Base-by-base conservation (phyloP, 2,797 vertebrate genomes). In the Sebastes oblongus region DNA sequence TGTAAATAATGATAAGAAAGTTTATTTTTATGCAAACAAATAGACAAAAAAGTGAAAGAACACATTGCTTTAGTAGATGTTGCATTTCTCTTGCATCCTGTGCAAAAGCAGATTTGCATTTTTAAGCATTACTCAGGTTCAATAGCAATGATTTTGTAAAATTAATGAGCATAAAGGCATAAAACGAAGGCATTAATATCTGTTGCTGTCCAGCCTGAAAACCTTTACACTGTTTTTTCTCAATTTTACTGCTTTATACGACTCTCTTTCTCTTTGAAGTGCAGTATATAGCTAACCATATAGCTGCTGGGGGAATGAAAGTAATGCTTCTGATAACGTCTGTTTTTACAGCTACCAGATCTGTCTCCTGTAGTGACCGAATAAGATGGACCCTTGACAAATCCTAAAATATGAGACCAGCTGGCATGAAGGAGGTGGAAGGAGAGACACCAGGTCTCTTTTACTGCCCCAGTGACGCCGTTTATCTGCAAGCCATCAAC, bases 401-500 rank as follows among this genome's bases (percentile, higher is more conserved):
- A 76, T 64, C 27, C 42, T 60, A 69, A 85, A 81, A 73, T 80
- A 80, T 32, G 12, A 73, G 8, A 29, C 30, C 67, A 80, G 20
- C 11, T 2, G 16, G 9, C 20, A 58, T 59, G 27, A 70, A 66
- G 39, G 11, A 67, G 25, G 50, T 67, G 42, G 0, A 60, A 65
- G 64, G 20, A 5, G 18, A 80, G 59, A 58, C 1, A 3, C 25
- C 58, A 12, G 5, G 8, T 58, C 3, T 36, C 20, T 36, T 32
- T 25, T 24, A 66, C 54, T 25, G 59, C 80, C 80, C 76, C 65
- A 8, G 16, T 65, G 79, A 77, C 52, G 75, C 56, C 24, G 39
- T 81, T 25, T 66, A 82, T 82, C 81, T 84, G 74, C 59, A 73
- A 60, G 66, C 69, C 46, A 74, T 84, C 81, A n/a, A 55, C 55